Percentiles rank a stretch among this genome's conserved stretches.
Evolutionary conservation across 2,888 invertebrate genomes (phyloP).

Genomic region (Eutolmus rufibarbis): DNA sequence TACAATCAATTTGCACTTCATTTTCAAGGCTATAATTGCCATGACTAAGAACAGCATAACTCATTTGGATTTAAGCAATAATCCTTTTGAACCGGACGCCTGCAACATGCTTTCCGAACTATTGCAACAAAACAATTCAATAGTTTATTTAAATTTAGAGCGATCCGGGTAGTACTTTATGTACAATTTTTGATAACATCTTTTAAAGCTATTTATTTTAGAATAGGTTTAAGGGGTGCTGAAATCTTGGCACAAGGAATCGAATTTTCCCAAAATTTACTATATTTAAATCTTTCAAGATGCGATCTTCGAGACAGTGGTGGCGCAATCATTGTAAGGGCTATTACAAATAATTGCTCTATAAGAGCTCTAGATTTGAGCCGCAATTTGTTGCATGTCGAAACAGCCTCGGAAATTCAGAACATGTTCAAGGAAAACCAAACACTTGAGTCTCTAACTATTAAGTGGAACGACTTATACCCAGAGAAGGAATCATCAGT

Average conservation of each 20-base stretch:
- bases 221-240: constrained; percentile 41
- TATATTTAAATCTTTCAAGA: constrained; percentile 42
- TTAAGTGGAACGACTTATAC: constrained; percentile 46
- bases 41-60: not conserved
- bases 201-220: not conserved
- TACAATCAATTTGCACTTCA: constrained; percentile 17
- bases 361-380: constrained; percentile 42
- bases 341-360: constrained; percentile 34
- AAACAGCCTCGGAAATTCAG: constrained; percentile 7
- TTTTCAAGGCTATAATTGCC: constrained; percentile 21
- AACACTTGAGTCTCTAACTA: constrained; percentile 29
- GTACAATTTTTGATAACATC: not conserved
- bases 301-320: constrained; percentile 44
- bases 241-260: constrained; percentile 43
- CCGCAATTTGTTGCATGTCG: constrained; percentile 34
- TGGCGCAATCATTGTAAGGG: constrained; percentile 38
- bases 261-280: constrained; percentile 36
- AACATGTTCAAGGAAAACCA: constrained; percentile 27
- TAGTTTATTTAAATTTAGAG: constrained; percentile 43
- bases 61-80: constrained; percentile 36
- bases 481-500: constrained; percentile 24
- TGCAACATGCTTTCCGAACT: constrained; percentile 37
- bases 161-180: constrained; percentile 17
- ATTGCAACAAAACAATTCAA: not conserved
- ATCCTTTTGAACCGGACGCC: constrained; percentile 26